Percentiles rank a stretch among this genome's conserved stretches.
These are phyloP conservation scores for Maniola jurtina DNA, from an alignment of 1,140 invertebrate species.

Conservation along the genomic window DNA sequence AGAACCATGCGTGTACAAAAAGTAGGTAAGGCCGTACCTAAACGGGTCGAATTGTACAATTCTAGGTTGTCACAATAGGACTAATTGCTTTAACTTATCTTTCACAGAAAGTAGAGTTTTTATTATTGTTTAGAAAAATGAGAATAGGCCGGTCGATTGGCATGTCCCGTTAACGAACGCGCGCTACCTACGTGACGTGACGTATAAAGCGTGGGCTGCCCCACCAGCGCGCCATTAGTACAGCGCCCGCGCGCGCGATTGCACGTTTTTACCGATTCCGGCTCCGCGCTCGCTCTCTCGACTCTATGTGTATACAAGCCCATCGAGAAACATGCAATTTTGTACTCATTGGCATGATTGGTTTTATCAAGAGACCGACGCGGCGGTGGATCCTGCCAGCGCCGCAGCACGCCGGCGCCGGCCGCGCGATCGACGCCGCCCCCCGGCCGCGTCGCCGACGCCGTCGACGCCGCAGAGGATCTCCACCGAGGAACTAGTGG, in stretches of 20 bases:
- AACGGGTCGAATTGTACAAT: not conserved
- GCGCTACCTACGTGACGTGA: slow-evolving; percentile 70
- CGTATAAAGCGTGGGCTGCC: slow-evolving; percentile 72
- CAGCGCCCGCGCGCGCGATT: slow-evolving; percentile 70
- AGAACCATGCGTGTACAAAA: slow-evolving; percentile 20
- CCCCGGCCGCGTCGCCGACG: slow-evolving; percentile 61
- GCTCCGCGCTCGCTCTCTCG: slow-evolving; percentile 61
- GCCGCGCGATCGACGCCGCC: slow-evolving; percentile 61
- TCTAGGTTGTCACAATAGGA: slow-evolving; percentile 28
- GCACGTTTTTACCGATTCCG: slow-evolving; percentile 60
- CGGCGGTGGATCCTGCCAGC: slow-evolving; percentile 56
- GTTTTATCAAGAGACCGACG: slow-evolving; percentile 68
- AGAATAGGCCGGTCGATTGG: slow-evolving; percentile 74
- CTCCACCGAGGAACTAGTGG: slow-evolving; percentile 59
- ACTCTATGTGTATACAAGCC: slow-evolving; percentile 74
- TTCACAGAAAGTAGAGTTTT: slow-evolving; percentile 48
- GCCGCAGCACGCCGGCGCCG: slow-evolving; percentile 60
- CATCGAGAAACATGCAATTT: slow-evolving; percentile 64
- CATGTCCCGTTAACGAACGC: slow-evolving; percentile 73
- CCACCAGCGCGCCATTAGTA: slow-evolving; percentile 68
- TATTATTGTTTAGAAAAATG: slow-evolving; percentile 75
- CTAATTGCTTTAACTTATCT: slow-evolving; percentile 38
- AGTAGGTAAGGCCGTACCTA: not conserved
- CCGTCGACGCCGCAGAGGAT: slow-evolving; percentile 65
- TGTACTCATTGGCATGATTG: slow-evolving; percentile 67